These are phyloP conservation scores for Nomada ruficornis DNA, from an alignment of 2,888 invertebrate species.

Conservation along the genomic window DNA sequence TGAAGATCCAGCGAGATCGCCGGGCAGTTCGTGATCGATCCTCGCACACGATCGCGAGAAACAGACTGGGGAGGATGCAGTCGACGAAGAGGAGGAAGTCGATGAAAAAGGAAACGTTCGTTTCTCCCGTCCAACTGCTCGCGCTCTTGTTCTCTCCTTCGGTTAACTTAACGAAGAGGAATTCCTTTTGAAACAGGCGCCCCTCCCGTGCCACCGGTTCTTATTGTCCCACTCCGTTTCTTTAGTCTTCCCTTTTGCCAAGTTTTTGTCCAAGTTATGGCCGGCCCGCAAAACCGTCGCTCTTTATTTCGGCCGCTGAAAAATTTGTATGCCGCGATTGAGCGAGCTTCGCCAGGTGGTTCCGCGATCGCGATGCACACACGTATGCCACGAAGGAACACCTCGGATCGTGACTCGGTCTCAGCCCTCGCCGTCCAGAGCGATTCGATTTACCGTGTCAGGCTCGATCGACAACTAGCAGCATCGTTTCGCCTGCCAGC, in stretches of 20 bases:
- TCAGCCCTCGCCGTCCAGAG: not conserved
- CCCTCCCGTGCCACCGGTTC: constrained; percentile 68
- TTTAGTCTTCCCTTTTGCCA: constrained; percentile 68
- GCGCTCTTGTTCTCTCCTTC: constrained; percentile 33
- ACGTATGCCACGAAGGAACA: not conserved
- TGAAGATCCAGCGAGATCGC: constrained; percentile 55
- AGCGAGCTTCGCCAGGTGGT: constrained; percentile 43
- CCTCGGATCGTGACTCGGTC: constrained; percentile 4
- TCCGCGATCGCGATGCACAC: constrained; percentile 14
- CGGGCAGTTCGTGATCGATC: constrained; percentile 64
- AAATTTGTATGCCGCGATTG: constrained; percentile 50
- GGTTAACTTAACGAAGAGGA: constrained; percentile 63
- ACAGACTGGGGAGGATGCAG: not conserved
- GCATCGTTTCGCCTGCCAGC: constrained; percentile 48
- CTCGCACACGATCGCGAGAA: constrained; percentile 48
- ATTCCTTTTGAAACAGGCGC: constrained; percentile 59
- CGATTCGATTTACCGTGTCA: constrained; percentile 33
- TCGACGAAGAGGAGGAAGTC: constrained; percentile 5
- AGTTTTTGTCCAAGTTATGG: constrained; percentile 45
- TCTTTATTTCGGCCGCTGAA: constrained; percentile 33
- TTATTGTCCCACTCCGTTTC: constrained; percentile 66
- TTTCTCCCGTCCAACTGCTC: constrained; percentile 7
- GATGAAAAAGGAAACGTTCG: constrained; percentile 1
- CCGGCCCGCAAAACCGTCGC: constrained; percentile 33
- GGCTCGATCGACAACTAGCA: constrained; percentile 39